phyloP scores from a whole-genome alignment of 2,113 vertebrate genomes.

The Ailurus styani region DNA sequence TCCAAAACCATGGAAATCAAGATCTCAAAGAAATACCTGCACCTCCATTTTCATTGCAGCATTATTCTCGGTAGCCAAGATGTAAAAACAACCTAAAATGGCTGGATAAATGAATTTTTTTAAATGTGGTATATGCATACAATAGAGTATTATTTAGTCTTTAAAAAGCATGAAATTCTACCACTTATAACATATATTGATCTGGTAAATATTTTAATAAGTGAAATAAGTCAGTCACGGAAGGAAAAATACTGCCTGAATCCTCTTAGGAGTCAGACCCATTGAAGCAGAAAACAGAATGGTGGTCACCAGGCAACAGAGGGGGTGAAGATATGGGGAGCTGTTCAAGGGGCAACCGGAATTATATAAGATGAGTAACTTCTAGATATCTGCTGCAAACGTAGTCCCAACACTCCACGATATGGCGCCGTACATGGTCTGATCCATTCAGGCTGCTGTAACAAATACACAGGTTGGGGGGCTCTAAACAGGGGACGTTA shows the following conservation, averaged over 20 bases:
- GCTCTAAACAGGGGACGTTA: background rate
- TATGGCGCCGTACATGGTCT: background rate
- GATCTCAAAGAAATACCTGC: background rate
- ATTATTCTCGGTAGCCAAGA: too few species aligned
- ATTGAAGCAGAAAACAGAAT: background rate
- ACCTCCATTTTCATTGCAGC: too few species aligned
- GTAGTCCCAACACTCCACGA: too few species aligned
- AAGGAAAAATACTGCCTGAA: background rate
- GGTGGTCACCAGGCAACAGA: background rate
- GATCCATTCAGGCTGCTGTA: background rate
- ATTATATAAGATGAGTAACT: too few species aligned
- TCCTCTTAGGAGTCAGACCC: background rate
- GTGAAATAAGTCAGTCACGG: background rate
- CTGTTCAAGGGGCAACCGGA: too few species aligned
- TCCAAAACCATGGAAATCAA: background rate
- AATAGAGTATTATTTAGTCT: background rate
- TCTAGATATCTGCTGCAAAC: background rate
- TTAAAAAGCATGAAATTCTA: background rate
- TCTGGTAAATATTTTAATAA: background rate
- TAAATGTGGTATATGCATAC: background rate
- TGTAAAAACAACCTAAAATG: background rate
- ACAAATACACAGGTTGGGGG: background rate
- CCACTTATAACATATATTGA: background rate
- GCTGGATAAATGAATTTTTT: background rate
- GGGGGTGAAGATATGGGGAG: background rate